phyloP scores from a whole-genome alignment of 1,140 invertebrate genomes.

The Goniozus legneri region DNA sequence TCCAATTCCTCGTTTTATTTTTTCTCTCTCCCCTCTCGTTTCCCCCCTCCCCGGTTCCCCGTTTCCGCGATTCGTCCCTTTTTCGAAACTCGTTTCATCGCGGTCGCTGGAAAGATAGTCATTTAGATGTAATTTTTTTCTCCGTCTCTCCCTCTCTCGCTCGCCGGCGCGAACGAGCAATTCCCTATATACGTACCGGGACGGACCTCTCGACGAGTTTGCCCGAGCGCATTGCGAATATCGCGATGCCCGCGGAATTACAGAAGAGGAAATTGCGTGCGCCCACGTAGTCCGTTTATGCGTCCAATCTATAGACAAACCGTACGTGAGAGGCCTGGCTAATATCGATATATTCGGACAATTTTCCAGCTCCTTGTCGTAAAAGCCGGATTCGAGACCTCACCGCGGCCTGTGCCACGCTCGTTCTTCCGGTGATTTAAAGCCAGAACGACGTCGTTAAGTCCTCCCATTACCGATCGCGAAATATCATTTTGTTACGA shows the following conservation, averaged over 20 bases:
- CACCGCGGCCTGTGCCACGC: too few species aligned
- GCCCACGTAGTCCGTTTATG: constrained; percentile 38
- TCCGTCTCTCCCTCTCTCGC: too few species aligned
- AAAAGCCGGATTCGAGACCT: background rate
- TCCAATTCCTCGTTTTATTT: too few species aligned
- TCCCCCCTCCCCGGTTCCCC: too few species aligned
- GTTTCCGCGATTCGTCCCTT: too few species aligned
- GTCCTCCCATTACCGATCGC: too few species aligned
- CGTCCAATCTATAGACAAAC: constrained; percentile 32
- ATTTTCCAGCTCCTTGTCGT: constrained; percentile 14
- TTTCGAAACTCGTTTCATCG: constrained; percentile 3
- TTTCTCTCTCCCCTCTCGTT: too few species aligned
- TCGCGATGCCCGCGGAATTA: background rate
- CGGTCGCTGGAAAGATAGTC: background rate
- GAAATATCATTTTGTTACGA: too few species aligned
- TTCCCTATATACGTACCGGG: too few species aligned
- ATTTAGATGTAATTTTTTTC: background rate
- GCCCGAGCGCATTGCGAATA: background rate
- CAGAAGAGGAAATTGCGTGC: constrained; percentile 31
- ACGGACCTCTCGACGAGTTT: background rate
- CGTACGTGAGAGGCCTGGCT: constrained; percentile 30
- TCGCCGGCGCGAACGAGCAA: too few species aligned
- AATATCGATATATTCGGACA: constrained; percentile 28
- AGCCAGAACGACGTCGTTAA: too few species aligned
- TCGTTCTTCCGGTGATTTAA: too few species aligned